Evolutionary conservation across 2,113 vertebrate species (phyloP), one percentile per base, ranked within the genome.

Genomic region (Bubo bubo): DNA sequence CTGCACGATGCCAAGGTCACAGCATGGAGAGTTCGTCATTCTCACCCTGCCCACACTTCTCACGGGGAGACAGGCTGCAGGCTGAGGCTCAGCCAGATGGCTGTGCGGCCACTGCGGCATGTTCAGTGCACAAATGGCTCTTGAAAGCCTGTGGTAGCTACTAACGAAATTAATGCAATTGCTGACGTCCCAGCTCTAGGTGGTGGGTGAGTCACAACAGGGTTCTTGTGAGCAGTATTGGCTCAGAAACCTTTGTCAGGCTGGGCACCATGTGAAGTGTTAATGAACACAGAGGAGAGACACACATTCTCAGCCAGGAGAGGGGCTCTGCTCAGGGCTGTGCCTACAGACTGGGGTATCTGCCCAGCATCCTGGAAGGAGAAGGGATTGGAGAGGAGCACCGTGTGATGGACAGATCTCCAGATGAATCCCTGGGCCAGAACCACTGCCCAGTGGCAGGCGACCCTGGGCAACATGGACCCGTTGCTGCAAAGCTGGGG

Each of bases 11-110:
- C 58, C 41, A 22, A 53, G 62, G 52, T 56, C 45, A 30, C 76
- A 39, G 62, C n/a, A 5, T 0, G 20, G 27, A 30, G 27, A 49
- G 39, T 50, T 90, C 2, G 1, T 50, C 5, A 2, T 49, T 62
- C 37, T 73, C 75, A 26, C 45, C 37, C 83, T 88, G 66, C 63
- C 53, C 45, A 8, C 35, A 1, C 73, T 89, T 62, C 21, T n/a
- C 55, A 20, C 1, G 4, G 59, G 41, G 41, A 37, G 22, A n/a
- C 0, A 4, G 37, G 60, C 72, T 88, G 77, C 67, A 76, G 37
- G 76, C 5, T 71, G 27, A 59, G 63, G 50, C 45, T 76, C 22
- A 35, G 76, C 21, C 52, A 72, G 43, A 58, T 34, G 50, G 43
- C n/a, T 81, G 7, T 34, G 76, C 0, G 2, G 75, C 62, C 49